Evolutionary conservation across 2,797 vertebrate species (phyloP).

Genomic region (Otolemur crassicaudatus): DNA sequence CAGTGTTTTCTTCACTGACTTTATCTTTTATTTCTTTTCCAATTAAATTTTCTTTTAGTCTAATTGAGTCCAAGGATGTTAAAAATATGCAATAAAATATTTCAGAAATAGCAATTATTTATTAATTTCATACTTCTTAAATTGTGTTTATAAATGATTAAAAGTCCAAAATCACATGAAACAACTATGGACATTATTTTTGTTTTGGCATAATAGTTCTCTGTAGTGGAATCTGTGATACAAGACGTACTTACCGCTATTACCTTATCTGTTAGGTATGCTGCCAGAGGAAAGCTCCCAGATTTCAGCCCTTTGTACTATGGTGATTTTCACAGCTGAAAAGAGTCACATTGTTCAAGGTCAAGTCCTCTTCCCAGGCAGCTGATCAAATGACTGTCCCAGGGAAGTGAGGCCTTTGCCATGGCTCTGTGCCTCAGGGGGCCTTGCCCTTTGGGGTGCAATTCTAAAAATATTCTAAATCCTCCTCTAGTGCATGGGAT

Average conservation of each 20-base stretch:
- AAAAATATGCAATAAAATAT: neutral
- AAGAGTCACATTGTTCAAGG: neutral
- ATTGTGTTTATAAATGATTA: neutral
- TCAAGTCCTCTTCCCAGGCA: neutral
- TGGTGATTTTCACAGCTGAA: neutral
- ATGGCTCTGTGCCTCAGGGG: neutral
- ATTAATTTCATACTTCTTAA: neutral
- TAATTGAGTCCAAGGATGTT: neutral
- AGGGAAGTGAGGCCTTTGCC: neutral
- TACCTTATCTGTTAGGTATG: neutral
- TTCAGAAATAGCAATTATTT: neutral
- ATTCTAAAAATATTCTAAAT: neutral
- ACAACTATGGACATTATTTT: neutral
- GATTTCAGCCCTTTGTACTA: neutral
- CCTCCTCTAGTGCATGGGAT: neutral
- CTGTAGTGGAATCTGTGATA: neutral
- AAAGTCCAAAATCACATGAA: neutral
- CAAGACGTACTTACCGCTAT: neutral
- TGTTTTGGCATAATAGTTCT: neutral
- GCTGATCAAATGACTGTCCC: neutral
- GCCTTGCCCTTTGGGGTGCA: neutral
- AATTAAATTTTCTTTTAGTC: slow-evolving; percentile 38
- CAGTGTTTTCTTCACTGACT: neutral
- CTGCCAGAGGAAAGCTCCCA: neutral
- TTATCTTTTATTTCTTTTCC: neutral